These are phyloP conservation scores for Onthophagus taurus DNA, from an alignment of 1,140 invertebrate genomes.

Conservation along the genomic window DNA sequence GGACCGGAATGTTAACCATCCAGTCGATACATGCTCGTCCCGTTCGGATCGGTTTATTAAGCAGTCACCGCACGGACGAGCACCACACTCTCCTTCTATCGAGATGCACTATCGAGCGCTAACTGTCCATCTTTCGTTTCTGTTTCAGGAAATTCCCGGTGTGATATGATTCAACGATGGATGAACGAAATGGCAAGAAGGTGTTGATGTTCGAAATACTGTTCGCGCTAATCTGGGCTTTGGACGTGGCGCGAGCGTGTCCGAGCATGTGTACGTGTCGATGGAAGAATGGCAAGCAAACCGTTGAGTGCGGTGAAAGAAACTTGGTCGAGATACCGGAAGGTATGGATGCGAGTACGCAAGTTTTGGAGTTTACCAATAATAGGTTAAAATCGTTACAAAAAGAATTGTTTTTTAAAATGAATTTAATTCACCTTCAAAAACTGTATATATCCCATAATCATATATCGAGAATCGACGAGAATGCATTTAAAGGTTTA, in stretches of 20 bases:
- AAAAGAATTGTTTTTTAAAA: constrained; percentile 64
- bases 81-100: background rate
- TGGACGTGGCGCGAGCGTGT: constrained; percentile 44
- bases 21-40: no score
- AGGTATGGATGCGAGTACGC: constrained; percentile 74
- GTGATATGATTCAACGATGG: background rate
- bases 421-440: constrained; percentile 79
- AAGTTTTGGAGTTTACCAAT: constrained; percentile 78
- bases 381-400: constrained; percentile 70
- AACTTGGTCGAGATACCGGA: constrained; percentile 63
- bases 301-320: constrained; percentile 74
- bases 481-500: constrained; percentile 68
- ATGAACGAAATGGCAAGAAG: constrained; percentile 1
- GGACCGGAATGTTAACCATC: no score
- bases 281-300: constrained; percentile 86
- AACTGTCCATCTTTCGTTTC: no score
- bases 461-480: constrained; percentile 64
- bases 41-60: no score
- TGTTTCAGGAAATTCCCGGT: background rate
- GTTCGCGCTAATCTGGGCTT: background rate
- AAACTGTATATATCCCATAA: constrained; percentile 73
- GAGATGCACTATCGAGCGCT: no score
- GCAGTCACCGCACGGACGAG: background rate
- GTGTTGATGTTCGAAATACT: constrained; percentile 1
- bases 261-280: constrained; percentile 72